Evolutionary conservation across 2,113 vertebrate species (phyloP), one percentile per base, ranked within the genome.

Genomic region (Microtus oregoni): DNA sequence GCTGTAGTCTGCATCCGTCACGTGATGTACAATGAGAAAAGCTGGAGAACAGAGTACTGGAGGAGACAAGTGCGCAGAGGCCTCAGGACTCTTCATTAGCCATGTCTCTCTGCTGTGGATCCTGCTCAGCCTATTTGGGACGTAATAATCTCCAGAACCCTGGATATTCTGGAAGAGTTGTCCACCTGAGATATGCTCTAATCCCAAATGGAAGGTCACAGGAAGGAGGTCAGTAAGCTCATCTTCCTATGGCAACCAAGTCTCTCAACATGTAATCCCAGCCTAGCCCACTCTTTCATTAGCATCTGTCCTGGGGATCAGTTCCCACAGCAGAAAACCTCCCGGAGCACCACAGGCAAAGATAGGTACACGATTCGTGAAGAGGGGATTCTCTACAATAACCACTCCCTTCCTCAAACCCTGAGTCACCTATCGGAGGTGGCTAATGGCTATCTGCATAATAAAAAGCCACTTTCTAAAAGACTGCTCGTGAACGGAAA

Each of bases 381-480:
- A 22, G 24, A 81, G 20, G 86, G 20, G 11, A 26, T 7, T 6
- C 1, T 73, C 61, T 91, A 24, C 70, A 67, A 22, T 85, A 87
- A 73, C 35, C 12, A 47, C 11, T 52, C 4, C 58, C 47, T 17
- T 4, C 81, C 65, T 94, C 20, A 44, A 3, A 44, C 55, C 76
- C 65, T 26, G 73, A 83, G 32, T 90, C 50, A 82, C 7, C 63
- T 28, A 35, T 70, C n/a, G 2, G 67, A 63, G 52, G 73, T 47
- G 70, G 24, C 5, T 55, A 30, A 55, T 20, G 83, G 68, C 90
- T 75, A 35, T 65, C 65, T 95, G 47, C 24, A 22, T 3, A 70
- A 35, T 82, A 52, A 91, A 95, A 94, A 76, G 76, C 76, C 47
- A 75, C 35, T 28, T 55, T 86, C 44, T 88, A 91, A 52, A 87